Conservation (phyloP, 2,113 vertebrate species). For the Triplophysa dalaica region DNA sequence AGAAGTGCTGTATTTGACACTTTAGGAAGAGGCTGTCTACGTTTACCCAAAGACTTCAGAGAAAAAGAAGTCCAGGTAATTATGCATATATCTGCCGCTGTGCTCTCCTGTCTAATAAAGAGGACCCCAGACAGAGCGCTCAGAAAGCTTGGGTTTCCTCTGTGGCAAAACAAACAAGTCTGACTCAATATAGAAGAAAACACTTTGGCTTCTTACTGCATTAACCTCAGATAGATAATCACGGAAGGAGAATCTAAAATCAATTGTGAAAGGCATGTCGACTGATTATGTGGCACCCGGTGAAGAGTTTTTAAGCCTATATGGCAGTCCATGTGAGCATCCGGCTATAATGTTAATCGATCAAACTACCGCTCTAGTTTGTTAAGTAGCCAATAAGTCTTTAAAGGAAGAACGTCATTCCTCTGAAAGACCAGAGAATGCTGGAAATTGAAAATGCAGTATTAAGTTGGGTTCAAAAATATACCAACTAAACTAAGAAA, state of each 20-base stretch:
- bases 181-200: constrained; percentile 25
- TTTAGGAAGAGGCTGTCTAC: constrained; percentile 1
- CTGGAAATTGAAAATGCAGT: neutral
- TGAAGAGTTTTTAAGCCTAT: constrained; percentile 46
- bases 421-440: constrained; percentile 16
- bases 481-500: neutral
- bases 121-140: constrained; percentile 9
- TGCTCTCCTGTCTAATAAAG: neutral
- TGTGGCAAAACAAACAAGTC: constrained; percentile 15
- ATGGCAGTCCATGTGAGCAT: constrained; percentile 29
- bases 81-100: constrained; percentile 38
- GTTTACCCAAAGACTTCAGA: constrained; percentile 24
- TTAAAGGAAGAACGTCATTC: neutral
- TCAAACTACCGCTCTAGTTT: constrained; percentile 43
- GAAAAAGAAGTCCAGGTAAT: constrained; percentile 21
- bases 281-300: constrained; percentile 42
- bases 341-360: constrained; percentile 45
- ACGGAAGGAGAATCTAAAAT: constrained; percentile 46
- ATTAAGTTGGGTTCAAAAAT: neutral
- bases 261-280: constrained; percentile 41
- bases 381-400: constrained; percentile 45
- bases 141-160: constrained; percentile 15
- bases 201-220: neutral
- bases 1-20: constrained; percentile 25
- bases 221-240: constrained; percentile 33